phyloP scores from a whole-genome alignment of 2,888 invertebrate genomes.

The Aspidiotus rigidus region DNA sequence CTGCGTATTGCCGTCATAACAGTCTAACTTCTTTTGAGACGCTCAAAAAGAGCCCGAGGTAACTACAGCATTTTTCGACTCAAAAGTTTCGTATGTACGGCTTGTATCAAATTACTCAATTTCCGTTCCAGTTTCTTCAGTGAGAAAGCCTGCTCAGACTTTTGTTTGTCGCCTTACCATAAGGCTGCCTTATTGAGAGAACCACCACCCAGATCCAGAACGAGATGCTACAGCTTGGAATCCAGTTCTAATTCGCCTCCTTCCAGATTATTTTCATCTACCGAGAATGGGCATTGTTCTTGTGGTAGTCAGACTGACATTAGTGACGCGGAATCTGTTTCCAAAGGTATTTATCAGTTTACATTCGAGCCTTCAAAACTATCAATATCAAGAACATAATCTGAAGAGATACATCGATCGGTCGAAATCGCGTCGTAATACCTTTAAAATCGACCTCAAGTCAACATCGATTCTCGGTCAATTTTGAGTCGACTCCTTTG shows the following conservation, averaged over 20 bases:
- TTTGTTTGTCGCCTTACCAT: slow-evolving; percentile 21
- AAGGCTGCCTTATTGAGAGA: slow-evolving; percentile 10
- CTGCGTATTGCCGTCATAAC: slow-evolving; percentile 35
- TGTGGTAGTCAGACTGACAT: slow-evolving; percentile 64
- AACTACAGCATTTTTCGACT: background rate
- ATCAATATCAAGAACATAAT: too few species aligned
- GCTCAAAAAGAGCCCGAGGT: slow-evolving; percentile 18
- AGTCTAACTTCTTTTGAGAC: slow-evolving; percentile 35
- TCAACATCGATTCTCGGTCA: background rate
- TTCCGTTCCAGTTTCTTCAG: slow-evolving; percentile 6
- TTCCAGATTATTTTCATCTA: slow-evolving; percentile 48
- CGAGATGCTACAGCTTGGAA: slow-evolving; percentile 60
- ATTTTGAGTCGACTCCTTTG: background rate
- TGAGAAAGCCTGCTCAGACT: slow-evolving; percentile 26
- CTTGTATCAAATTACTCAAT: background rate
- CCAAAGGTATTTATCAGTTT: slow-evolving; percentile 14
- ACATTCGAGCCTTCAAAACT: background rate
- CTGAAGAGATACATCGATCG: too few species aligned
- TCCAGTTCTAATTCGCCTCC: slow-evolving; percentile 48
- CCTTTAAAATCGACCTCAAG: too few species aligned
- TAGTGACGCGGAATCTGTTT: slow-evolving; percentile 35
- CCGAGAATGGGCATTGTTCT: slow-evolving; percentile 55
- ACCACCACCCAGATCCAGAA: slow-evolving; percentile 39
- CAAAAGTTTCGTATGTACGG: background rate
- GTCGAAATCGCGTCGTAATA: too few species aligned